Base-by-base conservation (phyloP, 2,797 vertebrate species). In the Miichthys miiuy region DNA sequence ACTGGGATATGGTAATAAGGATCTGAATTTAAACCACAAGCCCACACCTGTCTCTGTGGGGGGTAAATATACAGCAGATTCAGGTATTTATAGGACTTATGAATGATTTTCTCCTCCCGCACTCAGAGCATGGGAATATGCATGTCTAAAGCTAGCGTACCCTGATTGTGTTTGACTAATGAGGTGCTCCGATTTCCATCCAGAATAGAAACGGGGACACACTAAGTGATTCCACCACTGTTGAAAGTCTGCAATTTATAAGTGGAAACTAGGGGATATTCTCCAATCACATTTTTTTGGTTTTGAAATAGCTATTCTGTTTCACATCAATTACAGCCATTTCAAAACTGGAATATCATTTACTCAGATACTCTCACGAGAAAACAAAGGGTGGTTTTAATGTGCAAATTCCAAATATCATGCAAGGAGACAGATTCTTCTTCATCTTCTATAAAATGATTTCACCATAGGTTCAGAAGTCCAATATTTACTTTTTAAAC, bases 181-280 rank as follows among this genome's bases (percentile, higher is more conserved):
- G 68, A 90, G 76, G 63, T 84, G 88, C 65, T 91, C 91, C 85
- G 71, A 80, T 86, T 87, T 83, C 48, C 5, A 9, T 41, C 70
- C 41, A 84, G 68, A 81, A 86, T 58, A 84, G 82, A 84, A 92
- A 74, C 2, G 1, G 63, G 84, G 58, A 55, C 83, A 77, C 50
- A 48, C 16, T 8, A 12, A 72, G 69, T 71, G 57, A 51, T 60
- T 67, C 72, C 41, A 57, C 58, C 44, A 21, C 42, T 30, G 50
- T 3, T 68, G 44, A 56, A 56, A 48, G 38, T 56, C 41, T 61
- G 62, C 34, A 27, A 44, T 17, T 57, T 27, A 20, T 20, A 58
- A 55, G 11, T 8, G n/a, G n/a, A 60, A 8, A 65, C 27, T 8
- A 10, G 8, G 25, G n/a, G 30, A 55, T 58, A 21, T 54, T 54